Percentiles rank a stretch among this genome's conserved stretches.
Conservation (phyloP, 2,113 vertebrate genomes). For the Spea bombifrons region DNA sequence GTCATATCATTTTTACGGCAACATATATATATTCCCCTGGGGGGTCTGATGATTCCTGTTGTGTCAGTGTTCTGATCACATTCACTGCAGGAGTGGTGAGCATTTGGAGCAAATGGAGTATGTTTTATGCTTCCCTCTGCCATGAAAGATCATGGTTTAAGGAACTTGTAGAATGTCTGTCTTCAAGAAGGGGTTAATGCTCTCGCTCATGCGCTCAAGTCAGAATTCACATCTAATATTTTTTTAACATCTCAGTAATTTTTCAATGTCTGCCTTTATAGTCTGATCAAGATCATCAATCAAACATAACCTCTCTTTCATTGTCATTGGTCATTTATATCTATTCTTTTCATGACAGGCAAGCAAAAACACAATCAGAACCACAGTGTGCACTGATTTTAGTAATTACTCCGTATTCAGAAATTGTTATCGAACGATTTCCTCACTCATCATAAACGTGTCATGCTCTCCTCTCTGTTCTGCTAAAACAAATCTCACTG, state of each 20-base stretch:
- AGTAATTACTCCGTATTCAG: conserved; percentile 34
- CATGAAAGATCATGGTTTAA: too few species aligned
- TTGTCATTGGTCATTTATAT: conserved; percentile 43
- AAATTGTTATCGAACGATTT: conserved; percentile 28
- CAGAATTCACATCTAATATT: conserved; percentile 37
- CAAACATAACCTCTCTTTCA: conserved; percentile 35
- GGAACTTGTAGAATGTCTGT: too few species aligned
- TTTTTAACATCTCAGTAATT: conserved; percentile 44
- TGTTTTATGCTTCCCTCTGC: too few species aligned
- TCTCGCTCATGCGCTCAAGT: conserved; percentile 10
- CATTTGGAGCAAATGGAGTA: too few species aligned
- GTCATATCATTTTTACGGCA: too few species aligned
- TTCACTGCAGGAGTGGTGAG: too few species aligned
- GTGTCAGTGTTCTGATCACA: too few species aligned
- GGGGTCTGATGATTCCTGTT: too few species aligned
- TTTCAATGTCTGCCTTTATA: conserved; percentile 41
- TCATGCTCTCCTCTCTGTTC: not conserved
- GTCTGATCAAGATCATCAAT: conserved; percentile 38
- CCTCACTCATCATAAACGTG: conserved; percentile 22
- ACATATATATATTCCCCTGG: too few species aligned
- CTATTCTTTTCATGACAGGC: conserved; percentile 38
- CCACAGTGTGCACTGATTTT: conserved; percentile 37
- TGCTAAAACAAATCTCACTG: conserved; percentile 4
- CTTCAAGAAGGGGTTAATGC: not conserved
- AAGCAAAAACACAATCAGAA: conserved; percentile 39